These are phyloP conservation scores for Tenebrio molitor DNA, from an alignment of 1,140 invertebrate genomes.

Conservation along the genomic window DNA sequence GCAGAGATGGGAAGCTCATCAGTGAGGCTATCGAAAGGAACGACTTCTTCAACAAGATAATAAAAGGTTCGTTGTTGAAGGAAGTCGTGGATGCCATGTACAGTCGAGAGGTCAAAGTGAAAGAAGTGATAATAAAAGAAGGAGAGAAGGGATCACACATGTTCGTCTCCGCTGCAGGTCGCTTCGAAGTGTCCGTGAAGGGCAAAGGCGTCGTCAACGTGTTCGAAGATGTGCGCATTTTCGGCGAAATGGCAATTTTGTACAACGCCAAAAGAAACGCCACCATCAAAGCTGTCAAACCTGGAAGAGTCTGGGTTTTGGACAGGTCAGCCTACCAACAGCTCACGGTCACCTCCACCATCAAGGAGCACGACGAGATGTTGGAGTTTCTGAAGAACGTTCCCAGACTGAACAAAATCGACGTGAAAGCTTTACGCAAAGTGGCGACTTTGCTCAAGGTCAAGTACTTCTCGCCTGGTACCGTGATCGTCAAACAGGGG, in stretches of 20 bases:
- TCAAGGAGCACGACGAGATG: conserved; percentile 85
- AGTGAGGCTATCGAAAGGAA: conserved; percentile 53
- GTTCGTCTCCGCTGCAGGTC: conserved; percentile 53
- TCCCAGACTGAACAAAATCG: conserved; percentile 84
- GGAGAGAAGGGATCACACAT: conserved; percentile 52
- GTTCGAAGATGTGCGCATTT: conserved; percentile 51
- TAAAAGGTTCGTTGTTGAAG: conserved; percentile 48
- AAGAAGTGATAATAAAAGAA: conserved; percentile 54
- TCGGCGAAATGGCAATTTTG: conserved; percentile 59
- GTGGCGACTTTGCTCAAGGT: conserved; percentile 91
- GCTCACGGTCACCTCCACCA: conserved; percentile 87
- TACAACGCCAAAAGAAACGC: conserved; percentile 59
- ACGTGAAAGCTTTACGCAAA: conserved; percentile 85
- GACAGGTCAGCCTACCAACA: conserved; percentile 89
- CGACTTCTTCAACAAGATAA: conserved; percentile 57
- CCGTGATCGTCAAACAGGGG: conserved; percentile 92
- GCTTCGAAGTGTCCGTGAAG: conserved; percentile 49
- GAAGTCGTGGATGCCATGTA: conserved; percentile 57
- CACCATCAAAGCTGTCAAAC: conserved; percentile 50
- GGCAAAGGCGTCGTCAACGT: conserved; percentile 43
- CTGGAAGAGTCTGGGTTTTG: conserved; percentile 88
- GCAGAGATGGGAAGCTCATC: conserved; percentile 57
- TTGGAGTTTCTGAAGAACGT: conserved; percentile 89
- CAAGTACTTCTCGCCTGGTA: conserved; percentile 88
- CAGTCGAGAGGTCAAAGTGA: conserved; percentile 34